Conservation (phyloP, 2,113 vertebrate species). For the Mastomys coucha region DNA sequence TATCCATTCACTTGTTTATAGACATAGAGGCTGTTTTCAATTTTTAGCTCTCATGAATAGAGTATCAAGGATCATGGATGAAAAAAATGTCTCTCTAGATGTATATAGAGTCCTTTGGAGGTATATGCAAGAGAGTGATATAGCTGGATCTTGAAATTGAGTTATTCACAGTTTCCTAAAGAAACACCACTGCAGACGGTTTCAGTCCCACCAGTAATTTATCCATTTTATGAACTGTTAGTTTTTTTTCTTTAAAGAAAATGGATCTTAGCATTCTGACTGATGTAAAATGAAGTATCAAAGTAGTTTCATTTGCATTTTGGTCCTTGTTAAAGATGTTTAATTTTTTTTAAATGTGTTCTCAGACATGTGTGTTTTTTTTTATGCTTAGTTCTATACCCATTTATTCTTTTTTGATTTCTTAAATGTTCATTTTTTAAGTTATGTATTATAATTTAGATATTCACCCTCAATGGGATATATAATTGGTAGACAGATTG, state of each 20-base stretch:
- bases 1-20: background rate
- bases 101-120: no score
- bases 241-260: background rate
- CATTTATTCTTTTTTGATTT: background rate
- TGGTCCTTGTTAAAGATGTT: background rate
- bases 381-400: background rate
- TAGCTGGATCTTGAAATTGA: background rate
- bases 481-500: background rate
- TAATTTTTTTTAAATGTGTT: background rate
- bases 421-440: background rate
- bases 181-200: background rate
- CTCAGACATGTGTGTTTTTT: background rate
- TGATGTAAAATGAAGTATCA: background rate
- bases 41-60: background rate
- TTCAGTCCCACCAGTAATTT: background rate
- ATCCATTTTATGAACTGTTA: no score
- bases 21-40: background rate
- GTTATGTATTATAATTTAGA: background rate
- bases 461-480: background rate
- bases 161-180: background rate
- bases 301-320: background rate
- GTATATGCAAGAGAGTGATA: background rate
- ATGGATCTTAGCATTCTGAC: background rate
- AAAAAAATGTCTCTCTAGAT: background rate
- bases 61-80: background rate